Percentiles rank a stretch among this genome's conserved stretches.
These are phyloP conservation scores for Drosophila sordidapex DNA, from an alignment of 2,888 invertebrate genomes.

Conservation along the genomic window DNA sequence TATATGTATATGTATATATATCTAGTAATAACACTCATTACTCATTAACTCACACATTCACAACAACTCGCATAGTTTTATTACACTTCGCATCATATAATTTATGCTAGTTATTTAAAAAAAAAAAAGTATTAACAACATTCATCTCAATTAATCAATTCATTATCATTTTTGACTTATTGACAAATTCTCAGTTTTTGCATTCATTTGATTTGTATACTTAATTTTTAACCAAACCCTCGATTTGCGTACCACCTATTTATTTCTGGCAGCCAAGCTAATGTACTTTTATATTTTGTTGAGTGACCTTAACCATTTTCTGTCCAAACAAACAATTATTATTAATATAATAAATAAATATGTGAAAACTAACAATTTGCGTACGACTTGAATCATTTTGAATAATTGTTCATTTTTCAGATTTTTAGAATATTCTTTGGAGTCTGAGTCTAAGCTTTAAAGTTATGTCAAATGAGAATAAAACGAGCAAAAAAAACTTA, in stretches of 20 bases:
- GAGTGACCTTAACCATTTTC: constrained; percentile 7
- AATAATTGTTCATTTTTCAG: background rate
- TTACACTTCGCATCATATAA: constrained; percentile 36
- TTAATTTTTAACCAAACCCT: constrained; percentile 5
- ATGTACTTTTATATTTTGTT: constrained; percentile 19
- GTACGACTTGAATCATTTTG: background rate
- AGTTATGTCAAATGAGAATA: too few species aligned
- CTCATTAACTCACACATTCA: constrained; percentile 32
- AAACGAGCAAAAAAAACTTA: background rate
- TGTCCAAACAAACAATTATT: constrained; percentile 39
- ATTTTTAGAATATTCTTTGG: background rate
- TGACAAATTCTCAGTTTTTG: constrained; percentile 23
- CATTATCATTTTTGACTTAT: constrained; percentile 2
- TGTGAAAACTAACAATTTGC: constrained; percentile 15
- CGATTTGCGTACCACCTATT: constrained; percentile 7
- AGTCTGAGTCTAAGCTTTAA: too few species aligned
- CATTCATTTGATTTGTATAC: constrained; percentile 8
- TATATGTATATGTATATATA: constrained; percentile 13
- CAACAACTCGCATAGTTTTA: constrained; percentile 64
- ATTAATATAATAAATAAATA: constrained; percentile 50
- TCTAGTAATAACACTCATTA: constrained; percentile 44
- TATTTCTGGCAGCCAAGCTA: constrained; percentile 26
- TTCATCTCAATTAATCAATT: constrained; percentile 27
- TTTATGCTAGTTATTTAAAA: constrained; percentile 36
- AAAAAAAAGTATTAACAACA: constrained; percentile 46